Percentiles rank a stretch among this genome's conserved stretches.
phyloP scores from a whole-genome alignment of 1,140 invertebrate species.

The Heterodera carotae region DNA sequence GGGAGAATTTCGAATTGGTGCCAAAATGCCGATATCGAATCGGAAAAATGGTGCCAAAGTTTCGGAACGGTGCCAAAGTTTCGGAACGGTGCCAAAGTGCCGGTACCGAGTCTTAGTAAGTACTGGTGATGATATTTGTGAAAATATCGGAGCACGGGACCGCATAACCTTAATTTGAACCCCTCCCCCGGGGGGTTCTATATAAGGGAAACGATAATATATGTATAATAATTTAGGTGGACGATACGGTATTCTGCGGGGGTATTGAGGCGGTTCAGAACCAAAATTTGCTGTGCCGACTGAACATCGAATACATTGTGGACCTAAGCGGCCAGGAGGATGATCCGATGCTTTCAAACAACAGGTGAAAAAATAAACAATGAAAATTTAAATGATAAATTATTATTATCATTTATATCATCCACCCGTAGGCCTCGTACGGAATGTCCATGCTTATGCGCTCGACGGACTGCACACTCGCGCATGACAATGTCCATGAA shows the following conservation, averaged over 20 bases:
- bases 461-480: slow-evolving; percentile 51
- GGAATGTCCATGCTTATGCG: slow-evolving; percentile 50
- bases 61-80: too few species aligned
- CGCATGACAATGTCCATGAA: slow-evolving; percentile 54
- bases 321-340: slow-evolving; percentile 53
- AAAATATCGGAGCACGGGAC: too few species aligned
- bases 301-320: slow-evolving; percentile 56
- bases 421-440: slow-evolving; percentile 33
- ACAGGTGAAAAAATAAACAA: not conserved
- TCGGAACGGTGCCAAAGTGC: too few species aligned
- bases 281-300: slow-evolving; percentile 48
- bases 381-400: too few species aligned
- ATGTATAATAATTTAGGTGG: slow-evolving; percentile 37
- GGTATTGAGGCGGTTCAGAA: slow-evolving; percentile 51
- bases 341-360: slow-evolving; percentile 28
- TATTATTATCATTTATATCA: too few species aligned
- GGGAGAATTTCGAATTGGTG: too few species aligned
- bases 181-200: too few species aligned
- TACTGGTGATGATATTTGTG: too few species aligned
- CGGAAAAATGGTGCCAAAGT: too few species aligned
- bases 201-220: not conserved
- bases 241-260: slow-evolving; percentile 52
- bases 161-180: too few species aligned
- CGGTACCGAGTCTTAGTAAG: too few species aligned
- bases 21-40: too few species aligned